Conservation (phyloP, 2,797 vertebrate species). For the Loris lydekkerianus region DNA sequence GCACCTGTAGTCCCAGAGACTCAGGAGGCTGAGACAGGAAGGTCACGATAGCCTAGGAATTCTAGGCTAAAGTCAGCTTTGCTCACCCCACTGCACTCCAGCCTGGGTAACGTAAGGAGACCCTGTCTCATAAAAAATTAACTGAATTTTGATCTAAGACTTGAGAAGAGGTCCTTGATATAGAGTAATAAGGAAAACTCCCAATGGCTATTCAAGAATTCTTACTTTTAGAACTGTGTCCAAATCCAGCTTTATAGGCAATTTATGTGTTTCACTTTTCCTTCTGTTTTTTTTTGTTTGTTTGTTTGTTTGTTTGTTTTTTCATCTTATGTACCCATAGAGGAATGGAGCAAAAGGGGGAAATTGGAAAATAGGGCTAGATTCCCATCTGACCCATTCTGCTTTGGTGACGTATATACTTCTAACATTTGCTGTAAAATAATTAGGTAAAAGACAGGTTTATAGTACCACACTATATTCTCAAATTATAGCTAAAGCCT, state of each 20-base stretch:
- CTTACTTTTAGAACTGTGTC: not conserved
- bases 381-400: not conserved
- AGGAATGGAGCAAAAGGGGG: not conserved
- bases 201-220: not conserved
- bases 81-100: not conserved
- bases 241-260: not conserved
- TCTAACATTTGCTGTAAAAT: not conserved
- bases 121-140: not conserved
- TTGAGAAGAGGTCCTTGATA: not conserved
- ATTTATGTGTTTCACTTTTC: not conserved
- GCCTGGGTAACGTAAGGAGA: not conserved
- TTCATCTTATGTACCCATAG: not conserved
- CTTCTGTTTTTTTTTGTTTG: not conserved
- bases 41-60: not conserved
- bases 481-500: not conserved
- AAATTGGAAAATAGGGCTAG: not conserved
- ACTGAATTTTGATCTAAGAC: not conserved
- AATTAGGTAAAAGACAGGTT: not conserved
- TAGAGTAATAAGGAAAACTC: not conserved
- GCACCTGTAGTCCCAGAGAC: not conserved
- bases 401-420: not conserved
- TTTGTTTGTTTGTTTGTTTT: not conserved
- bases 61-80: not conserved
- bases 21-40: not conserved
- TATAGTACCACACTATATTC: not conserved